These are phyloP conservation scores for Cynodonichthys magdalenae DNA, from an alignment of 2,797 vertebrate genomes.

Conservation along the genomic window DNA sequence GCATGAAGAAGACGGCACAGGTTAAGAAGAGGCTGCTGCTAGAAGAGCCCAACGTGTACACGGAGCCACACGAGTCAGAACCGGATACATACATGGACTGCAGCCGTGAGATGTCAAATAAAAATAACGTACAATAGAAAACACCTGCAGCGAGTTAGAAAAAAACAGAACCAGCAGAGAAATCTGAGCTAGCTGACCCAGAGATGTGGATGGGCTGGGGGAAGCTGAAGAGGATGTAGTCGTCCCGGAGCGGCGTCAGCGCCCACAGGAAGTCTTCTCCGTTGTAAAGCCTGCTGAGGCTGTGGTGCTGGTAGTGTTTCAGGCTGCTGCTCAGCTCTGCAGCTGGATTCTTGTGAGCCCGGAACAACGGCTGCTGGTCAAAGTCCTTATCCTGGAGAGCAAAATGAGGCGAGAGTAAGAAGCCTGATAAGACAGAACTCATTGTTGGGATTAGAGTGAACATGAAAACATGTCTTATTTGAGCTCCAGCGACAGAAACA, in stretches of 20 bases:
- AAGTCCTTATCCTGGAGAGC: conserved; percentile 73
- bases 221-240: conserved; percentile 83
- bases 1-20: background rate
- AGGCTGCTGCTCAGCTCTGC: conserved; percentile 79
- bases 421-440: too few species aligned
- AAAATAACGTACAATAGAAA: background rate
- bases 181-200: conserved; percentile 69
- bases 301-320: conserved; percentile 75
- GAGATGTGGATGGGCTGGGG: conserved; percentile 67
- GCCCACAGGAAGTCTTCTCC: conserved; percentile 84
- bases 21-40: too few species aligned
- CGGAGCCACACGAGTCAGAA: background rate
- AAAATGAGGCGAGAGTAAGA: background rate
- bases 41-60: background rate
- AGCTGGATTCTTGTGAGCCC: conserved; percentile 80
- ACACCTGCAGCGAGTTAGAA: background rate
- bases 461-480: too few species aligned
- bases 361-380: conserved; percentile 53
- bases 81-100: too few species aligned
- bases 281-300: conserved; percentile 76
- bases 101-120: too few species aligned
- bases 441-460: too few species aligned
- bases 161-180: background rate
- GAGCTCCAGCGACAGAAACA: too few species aligned
- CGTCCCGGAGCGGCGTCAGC: conserved; percentile 72